Base-by-base conservation (phyloP, 2,113 vertebrate genomes). In the Chloropsis cyanopogon region DNA sequence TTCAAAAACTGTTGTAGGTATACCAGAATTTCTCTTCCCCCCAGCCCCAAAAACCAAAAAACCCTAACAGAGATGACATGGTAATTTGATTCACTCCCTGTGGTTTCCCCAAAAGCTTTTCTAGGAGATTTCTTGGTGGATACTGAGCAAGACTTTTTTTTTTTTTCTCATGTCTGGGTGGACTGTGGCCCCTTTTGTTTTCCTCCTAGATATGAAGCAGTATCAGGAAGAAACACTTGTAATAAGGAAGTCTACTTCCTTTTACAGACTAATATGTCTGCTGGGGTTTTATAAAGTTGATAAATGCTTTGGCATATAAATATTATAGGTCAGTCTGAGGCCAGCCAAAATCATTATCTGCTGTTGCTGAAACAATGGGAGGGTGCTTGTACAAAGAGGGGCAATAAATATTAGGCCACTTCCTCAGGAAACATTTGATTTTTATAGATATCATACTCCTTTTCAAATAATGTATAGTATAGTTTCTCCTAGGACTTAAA, bases 191-290 rank as follows among this genome's bases (percentile, higher is more conserved):
- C 52, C 37, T 17, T 63, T 95, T 91, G 66, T 91, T 97, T 96
- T 97, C 87, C 88, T 91, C 86, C 64, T 75, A 91, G 92, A 95
- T 91, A 91, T 73, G 47, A 84, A 86, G 68, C 83, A 90, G 7
- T 96, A 96, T 97, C 96, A 96, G 95, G 95, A 98, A 97, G 97
- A 97, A 97, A 96, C 97, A 96, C 81, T 97, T 97, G 83, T 52
- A 94, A 88, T 95, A 82, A 97, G 97, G 94, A 98, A 97, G 73
- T 93, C 77, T 66, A 80, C 59, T 98, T 97, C 95, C 94, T 94
- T 96, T 96, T 96, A 86, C 92, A 96, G 93, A 82, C 86, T 90
- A 93, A 96, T 95, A 94, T 94, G 91, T 96, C 96, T 96, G 11
- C 39, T 88, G 42, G 60, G 33, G 61, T 96, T 94, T 96, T 70